Evolutionary conservation across 92 coral and sea anemone genomes (phyloP).

Genomic region (Heliopora coerulea): DNA sequence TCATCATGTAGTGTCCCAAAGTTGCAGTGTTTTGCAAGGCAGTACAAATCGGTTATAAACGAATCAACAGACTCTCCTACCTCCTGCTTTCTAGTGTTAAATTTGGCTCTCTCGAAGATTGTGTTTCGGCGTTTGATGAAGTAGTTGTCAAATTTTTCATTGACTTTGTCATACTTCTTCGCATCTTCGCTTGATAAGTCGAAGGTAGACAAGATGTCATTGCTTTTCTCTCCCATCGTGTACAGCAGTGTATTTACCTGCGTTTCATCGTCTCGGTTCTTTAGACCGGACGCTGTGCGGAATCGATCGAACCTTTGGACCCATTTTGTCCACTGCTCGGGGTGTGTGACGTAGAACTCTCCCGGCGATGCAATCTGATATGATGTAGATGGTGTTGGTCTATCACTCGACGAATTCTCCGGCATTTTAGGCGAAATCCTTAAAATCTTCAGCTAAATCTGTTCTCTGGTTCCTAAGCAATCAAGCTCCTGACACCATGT

Average conservation of each 20-base stretch:
- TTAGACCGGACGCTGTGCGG: conserved; percentile 38
- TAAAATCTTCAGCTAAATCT: conserved; percentile 3
- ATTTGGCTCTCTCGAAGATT: conserved; percentile 47
- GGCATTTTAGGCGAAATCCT: conserved; percentile 3
- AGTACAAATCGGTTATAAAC: conserved; percentile 35
- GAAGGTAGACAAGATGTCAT: conserved; percentile 30
- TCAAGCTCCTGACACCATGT: conserved; percentile 29
- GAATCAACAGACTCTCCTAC: conserved; percentile 48
- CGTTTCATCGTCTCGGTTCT: conserved; percentile 14
- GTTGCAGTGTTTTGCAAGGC: conserved; percentile 40
- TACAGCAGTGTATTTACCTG: conserved; percentile 46
- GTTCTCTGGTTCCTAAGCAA: not conserved
- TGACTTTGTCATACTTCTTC: not conserved
- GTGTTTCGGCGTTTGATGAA: conserved; percentile 37
- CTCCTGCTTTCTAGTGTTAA: conserved; percentile 47
- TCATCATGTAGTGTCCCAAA: conserved; percentile 45
- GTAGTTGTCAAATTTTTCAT: conserved; percentile 33
- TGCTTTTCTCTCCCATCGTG: conserved; percentile 37
- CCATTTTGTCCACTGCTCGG: conserved; percentile 48
- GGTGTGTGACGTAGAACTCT: conserved; percentile 25
- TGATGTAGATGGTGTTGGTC: no score
- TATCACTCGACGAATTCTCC: conserved; percentile 21
- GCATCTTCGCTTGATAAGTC: conserved; percentile 45
- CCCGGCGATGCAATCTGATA: no score
- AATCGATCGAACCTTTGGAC: conserved; percentile 38